These are phyloP conservation scores for Nasonia longicornis DNA, from an alignment of 1,140 invertebrate genomes.

Conservation along the genomic window DNA sequence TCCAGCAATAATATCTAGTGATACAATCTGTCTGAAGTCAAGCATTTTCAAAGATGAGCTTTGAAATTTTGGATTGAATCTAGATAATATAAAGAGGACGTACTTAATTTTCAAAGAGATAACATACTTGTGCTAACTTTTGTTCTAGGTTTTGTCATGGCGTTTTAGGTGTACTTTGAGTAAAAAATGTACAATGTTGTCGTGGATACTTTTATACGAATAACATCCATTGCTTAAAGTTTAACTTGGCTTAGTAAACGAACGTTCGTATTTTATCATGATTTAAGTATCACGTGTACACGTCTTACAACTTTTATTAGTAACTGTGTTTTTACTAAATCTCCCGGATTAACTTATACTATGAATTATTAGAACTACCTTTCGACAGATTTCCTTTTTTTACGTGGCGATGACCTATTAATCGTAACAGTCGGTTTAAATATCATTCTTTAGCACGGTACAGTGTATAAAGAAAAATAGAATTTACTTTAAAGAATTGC, in stretches of 20 bases:
- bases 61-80: neutral
- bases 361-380: slow-evolving; percentile 22
- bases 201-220: slow-evolving; percentile 61
- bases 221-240: slow-evolving; percentile 65
- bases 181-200: slow-evolving; percentile 63
- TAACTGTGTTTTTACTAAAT: slow-evolving; percentile 13
- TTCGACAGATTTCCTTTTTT: slow-evolving; percentile 6
- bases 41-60: slow-evolving; percentile 5
- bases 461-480: slow-evolving; percentile 34
- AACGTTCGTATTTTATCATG: neutral
- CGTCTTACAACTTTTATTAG: slow-evolving; percentile 24
- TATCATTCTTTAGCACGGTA: neutral
- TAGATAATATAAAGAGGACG: neutral
- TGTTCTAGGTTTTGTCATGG: slow-evolving; percentile 49
- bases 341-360: neutral
- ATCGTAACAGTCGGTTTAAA: slow-evolving; percentile 13
- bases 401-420: slow-evolving; percentile 29
- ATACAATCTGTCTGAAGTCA: neutral
- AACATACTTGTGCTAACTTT: neutral
- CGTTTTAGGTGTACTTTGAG: slow-evolving; percentile 54
- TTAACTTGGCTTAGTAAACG: slow-evolving; percentile 47
- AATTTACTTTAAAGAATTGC: slow-evolving; percentile 24
- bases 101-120: slow-evolving; percentile 9
- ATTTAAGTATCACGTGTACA: neutral
- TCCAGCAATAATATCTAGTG: slow-evolving; percentile 25